These are phyloP conservation scores for Ceratina australensis DNA, from an alignment of 1,140 invertebrate genomes.

Conservation along the genomic window DNA sequence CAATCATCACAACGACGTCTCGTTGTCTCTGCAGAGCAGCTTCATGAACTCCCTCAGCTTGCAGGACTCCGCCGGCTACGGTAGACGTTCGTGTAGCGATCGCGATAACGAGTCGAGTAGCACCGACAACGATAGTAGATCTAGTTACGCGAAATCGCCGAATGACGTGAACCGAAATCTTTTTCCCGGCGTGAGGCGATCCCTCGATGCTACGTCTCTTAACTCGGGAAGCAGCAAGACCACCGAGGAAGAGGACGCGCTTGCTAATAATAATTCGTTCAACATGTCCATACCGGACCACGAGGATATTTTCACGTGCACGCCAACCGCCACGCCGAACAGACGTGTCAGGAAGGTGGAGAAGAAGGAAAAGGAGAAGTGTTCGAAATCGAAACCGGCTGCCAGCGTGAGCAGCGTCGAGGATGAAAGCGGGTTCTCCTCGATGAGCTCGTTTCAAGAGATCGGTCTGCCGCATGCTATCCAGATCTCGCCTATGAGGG, in stretches of 20 bases:
- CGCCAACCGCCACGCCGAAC: slow-evolving; percentile 50
- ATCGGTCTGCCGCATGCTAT: slow-evolving; percentile 82
- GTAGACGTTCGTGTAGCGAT: slow-evolving; percentile 31
- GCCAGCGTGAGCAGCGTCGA: slow-evolving; percentile 82
- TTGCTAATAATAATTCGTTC: background rate
- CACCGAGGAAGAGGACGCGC: slow-evolving; percentile 69
- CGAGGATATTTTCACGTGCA: slow-evolving; percentile 22
- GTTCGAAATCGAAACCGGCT: slow-evolving; percentile 75
- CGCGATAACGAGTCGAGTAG: slow-evolving; percentile 49
- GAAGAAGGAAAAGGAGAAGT: slow-evolving; percentile 35
- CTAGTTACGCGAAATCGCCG: slow-evolving; percentile 42
- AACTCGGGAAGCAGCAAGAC: slow-evolving; percentile 73
- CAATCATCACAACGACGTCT: slow-evolving; percentile 54
- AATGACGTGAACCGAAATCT: slow-evolving; percentile 47
- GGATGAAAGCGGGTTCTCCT: slow-evolving; percentile 90
- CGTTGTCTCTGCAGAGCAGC: slow-evolving; percentile 56
- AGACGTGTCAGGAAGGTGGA: slow-evolving; percentile 43
- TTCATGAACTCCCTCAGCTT: slow-evolving; percentile 67
- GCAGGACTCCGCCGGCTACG: slow-evolving; percentile 28
- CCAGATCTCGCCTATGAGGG: slow-evolving; percentile 65
- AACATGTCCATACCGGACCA: slow-evolving; percentile 14
- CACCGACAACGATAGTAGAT: slow-evolving; percentile 39
- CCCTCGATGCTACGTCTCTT: slow-evolving; percentile 69
- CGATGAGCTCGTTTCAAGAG: slow-evolving; percentile 90
- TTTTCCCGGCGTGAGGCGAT: slow-evolving; percentile 67